Evolutionary conservation across 2,113 vertebrate species (phyloP), one percentile per base, ranked within the genome.

Genomic region (Brienomyrus brachyistius): DNA sequence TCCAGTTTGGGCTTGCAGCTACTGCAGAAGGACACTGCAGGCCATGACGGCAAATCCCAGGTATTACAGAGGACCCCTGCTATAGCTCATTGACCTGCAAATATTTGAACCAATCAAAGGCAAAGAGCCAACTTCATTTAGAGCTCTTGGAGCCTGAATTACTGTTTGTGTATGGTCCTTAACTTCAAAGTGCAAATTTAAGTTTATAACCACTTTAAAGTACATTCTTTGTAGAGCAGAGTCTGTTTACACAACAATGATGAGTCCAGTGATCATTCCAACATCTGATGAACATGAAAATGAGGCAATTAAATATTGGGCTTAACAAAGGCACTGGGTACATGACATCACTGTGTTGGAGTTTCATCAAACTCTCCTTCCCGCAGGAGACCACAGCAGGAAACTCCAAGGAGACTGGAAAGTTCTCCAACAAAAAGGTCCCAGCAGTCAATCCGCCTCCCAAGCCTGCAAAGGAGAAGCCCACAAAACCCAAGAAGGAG

Each of bases 1-100:
- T 97, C 97, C 92, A 97, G 95, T 91, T 95, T 99, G 92, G 97
- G 98, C 89, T 96, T 97, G 83, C 98, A 98, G 95, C 95, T 99
- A 92, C 96, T 99, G 40, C 98, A 99, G 95, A 99, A 98, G 91
- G 98, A 98, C 0, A 94, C 95, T 0, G n/a, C 95, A 0, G 54
- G 2, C 2, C 92, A 92, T 0, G 95, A 96, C 9, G 96, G 89
- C 94, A 97, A 96, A 92, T 96, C 94, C 1, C 98, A 98, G 97
- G 97, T 98, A 91, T 90, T 90, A 19, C 43, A 19, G 52, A 31
- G 43, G 59, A 31, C 11, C 23, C 0, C 80, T 13, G 9, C 31
- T 80, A 17, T 19, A 6, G 74, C 7, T 62, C 23, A 62, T 35
- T 35, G 35, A 19, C 74, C 74, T 80, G 74, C 74, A 80, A 80